phyloP scores from a whole-genome alignment of 2,888 invertebrate species.

The Ennomos quercinarius region DNA sequence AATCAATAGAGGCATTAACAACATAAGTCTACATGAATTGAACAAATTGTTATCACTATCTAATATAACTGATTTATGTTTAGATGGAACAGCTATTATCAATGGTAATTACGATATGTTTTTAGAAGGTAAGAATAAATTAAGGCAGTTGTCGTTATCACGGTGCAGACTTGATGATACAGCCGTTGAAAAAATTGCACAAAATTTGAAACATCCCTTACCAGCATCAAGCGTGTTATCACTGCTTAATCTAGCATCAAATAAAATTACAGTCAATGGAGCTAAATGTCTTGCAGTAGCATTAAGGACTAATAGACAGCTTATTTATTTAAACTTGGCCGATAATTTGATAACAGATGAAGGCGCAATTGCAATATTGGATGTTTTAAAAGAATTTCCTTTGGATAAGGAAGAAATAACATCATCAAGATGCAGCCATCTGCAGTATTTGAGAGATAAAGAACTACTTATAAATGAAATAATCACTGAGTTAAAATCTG shows the following conservation, averaged over 20 bases:
- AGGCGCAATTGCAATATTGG: constrained; percentile 12
- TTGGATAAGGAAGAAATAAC: constrained; percentile 3
- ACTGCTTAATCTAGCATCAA: constrained; percentile 44
- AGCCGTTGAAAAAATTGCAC: constrained; percentile 1
- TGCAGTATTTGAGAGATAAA: constrained; percentile 3
- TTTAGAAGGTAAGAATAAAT: not conserved
- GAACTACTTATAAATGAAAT: constrained; percentile 1
- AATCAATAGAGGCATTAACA: constrained; percentile 51
- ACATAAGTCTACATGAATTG: constrained; percentile 6
- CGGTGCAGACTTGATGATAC: constrained; percentile 16
- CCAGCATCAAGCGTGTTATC: constrained; percentile 7
- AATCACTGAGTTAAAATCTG: not conserved
- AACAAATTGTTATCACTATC: not conserved
- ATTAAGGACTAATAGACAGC: constrained; percentile 42
- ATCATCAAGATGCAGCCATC: not conserved
- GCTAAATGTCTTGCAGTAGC: constrained; percentile 50
- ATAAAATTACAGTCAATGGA: constrained; percentile 61
- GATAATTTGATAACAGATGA: constrained; percentile 19
- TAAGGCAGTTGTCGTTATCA: constrained; percentile 13
- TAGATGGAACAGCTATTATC: constrained; percentile 7
- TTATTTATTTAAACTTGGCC: constrained; percentile 15
- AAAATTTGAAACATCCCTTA: constrained; percentile 3
- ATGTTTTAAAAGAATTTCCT: constrained; percentile 3
- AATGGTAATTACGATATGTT: constrained; percentile 14
- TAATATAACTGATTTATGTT: constrained; percentile 18